phyloP scores from a whole-genome alignment of 2,888 invertebrate genomes.

The Thera britannica region DNA sequence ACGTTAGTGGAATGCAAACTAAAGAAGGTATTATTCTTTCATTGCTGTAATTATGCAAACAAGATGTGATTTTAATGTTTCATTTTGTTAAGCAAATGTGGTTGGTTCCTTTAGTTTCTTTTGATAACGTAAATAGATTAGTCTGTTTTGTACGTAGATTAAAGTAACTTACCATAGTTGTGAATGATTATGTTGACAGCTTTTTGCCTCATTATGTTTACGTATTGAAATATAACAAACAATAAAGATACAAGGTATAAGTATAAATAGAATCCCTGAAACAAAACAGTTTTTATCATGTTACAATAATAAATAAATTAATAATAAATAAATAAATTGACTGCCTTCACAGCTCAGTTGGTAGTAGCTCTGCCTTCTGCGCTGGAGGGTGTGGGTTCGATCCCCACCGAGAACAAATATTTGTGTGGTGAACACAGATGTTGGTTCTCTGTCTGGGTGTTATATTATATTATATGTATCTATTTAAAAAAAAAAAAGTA shows the following conservation, averaged over 20 bases:
- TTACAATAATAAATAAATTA: too few species aligned
- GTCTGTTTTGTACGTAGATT: conserved; percentile 36
- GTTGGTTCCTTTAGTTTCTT: conserved; percentile 68
- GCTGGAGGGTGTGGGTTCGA: too few species aligned
- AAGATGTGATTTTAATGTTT: conserved; percentile 83
- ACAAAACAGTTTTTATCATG: conserved; percentile 35
- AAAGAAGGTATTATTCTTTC: conserved; percentile 76
- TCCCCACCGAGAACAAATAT: too few species aligned
- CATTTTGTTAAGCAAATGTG: conserved; percentile 81
- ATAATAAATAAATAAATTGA: too few species aligned
- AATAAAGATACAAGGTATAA: conserved; percentile 90
- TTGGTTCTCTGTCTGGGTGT: too few species aligned
- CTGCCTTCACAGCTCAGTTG: too few species aligned
- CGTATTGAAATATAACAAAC: conserved; percentile 90
- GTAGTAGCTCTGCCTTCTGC: too few species aligned
- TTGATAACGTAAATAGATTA: conserved; percentile 41
- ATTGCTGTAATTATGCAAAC: conserved; percentile 79
- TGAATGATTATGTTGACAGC: conserved; percentile 86
- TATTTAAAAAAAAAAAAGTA: too few species aligned
- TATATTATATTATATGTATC: too few species aligned
- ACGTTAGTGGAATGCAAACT: conserved; percentile 74
- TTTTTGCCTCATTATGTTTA: conserved; percentile 86
- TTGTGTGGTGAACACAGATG: too few species aligned
- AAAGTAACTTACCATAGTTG: conserved; percentile 67
- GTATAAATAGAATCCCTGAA: conserved; percentile 93